Conservation (phyloP, 2,113 vertebrate species). For the Mesocricetus auratus region DNA sequence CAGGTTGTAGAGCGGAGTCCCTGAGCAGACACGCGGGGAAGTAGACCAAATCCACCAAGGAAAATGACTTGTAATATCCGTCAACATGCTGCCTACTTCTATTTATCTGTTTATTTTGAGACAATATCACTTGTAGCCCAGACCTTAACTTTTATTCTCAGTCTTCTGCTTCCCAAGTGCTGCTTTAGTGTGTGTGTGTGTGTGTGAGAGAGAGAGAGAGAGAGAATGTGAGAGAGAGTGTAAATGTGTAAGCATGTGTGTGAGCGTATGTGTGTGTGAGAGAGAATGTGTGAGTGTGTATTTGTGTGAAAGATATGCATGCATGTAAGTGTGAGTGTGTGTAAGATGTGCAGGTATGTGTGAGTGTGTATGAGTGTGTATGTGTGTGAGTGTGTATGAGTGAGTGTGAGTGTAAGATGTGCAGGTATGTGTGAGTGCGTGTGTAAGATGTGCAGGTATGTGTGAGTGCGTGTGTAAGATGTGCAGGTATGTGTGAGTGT, state of each 20-base stretch:
- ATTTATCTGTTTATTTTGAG: background rate
- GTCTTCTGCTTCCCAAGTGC: background rate
- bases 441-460: background rate
- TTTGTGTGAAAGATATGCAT: too few species aligned
- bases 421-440: background rate
- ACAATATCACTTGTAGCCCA: background rate
- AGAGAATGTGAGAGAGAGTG: too few species aligned
- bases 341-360: background rate
- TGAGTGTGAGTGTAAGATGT: too few species aligned
- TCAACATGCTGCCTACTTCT: background rate
- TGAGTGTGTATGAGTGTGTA: too few species aligned
- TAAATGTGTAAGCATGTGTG: background rate
- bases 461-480: too few species aligned
- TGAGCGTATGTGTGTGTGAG: background rate
- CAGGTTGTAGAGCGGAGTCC: background rate
- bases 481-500: background rate
- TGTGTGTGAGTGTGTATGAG: background rate
- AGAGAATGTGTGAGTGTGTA: background rate
- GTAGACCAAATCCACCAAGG: background rate
- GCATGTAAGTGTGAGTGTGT: background rate
- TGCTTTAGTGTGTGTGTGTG: background rate
- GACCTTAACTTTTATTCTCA: background rate
- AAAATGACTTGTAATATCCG: background rate
- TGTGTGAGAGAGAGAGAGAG: too few species aligned
- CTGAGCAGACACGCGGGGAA: background rate